Evolutionary conservation across 2,797 vertebrate species (phyloP), one percentile per base, ranked within the genome.

Genomic region (Notolepis coatsorum): DNA sequence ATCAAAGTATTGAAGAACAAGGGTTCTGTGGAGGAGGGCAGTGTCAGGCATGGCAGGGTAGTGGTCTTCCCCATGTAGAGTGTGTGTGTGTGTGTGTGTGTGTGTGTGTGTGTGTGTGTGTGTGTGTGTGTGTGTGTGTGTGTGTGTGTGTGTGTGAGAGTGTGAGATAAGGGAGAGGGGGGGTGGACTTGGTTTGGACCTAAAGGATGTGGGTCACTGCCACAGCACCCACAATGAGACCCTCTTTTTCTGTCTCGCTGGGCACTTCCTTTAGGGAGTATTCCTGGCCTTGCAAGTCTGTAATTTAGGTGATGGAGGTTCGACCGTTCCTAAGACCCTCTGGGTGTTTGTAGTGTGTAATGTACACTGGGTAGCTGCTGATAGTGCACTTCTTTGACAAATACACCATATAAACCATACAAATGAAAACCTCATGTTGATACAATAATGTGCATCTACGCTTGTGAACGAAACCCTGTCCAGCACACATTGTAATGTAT

Each of bases 401-500:
- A 83, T 79, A 65, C 27, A 13, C 61, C 66, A 53, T 79, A 51
- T 24, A 67, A n/a, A n/a, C n/a, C 58, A 57, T 77, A 68, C 59
- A 72, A 88, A 86, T 80, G 71, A 76, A 85, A 89, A 79, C 78
- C 84, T 82, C 79, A 84, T 88, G 84, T 88, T 79, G 73, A 80
- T 78, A 79, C 57, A 73, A 76, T 74, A 73, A 75, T 75, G 47
- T 72, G 46, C 63, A 74, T 77, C 18, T 70, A n/a, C 28, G 70
- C 53, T 42, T 39, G 41, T 2, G 25, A 55, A 54, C 31, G 56
- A 71, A 75, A 49, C 23, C 24, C 8, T 0, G 18, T 67, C 70
- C 35, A 62, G 71, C 31, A 20, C 35, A 56, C n/a, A n/a, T n/a
- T n/a, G n/a, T n/a, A n/a, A n/a, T n/a, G 61, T 45, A 61, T 61